Percentiles rank a stretch among this genome's conserved stretches.
Conservation (phyloP, 2,797 vertebrate species). For the Pangasius macronema region DNA sequence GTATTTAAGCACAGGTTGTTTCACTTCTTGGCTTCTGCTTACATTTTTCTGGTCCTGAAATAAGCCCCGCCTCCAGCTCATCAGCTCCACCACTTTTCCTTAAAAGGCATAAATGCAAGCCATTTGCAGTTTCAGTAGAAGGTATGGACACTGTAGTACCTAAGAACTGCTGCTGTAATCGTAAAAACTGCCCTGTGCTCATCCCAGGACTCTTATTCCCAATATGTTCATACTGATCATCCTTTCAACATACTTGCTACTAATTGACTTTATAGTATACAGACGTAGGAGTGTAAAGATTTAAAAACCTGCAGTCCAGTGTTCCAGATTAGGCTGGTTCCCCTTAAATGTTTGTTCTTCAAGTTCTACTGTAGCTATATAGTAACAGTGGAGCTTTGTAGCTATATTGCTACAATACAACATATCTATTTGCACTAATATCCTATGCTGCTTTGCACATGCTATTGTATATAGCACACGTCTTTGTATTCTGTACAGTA, state of each 20-base stretch:
- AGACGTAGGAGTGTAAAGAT: no score
- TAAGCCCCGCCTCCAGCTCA: not conserved
- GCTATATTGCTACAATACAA: not conserved
- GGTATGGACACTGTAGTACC: no score
- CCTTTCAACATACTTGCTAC: not conserved
- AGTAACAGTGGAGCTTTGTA: no score
- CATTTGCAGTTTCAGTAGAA: not conserved
- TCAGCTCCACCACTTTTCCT: not conserved
- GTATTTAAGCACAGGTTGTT: not conserved
- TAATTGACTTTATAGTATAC: not conserved
- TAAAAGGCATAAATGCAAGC: not conserved
- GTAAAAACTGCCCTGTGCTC: not conserved
- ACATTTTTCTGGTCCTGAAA: not conserved
- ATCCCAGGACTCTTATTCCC: not conserved
- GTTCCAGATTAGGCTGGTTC: not conserved
- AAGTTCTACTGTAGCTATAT: not conserved
- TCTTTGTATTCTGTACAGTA: not conserved
- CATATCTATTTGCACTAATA: not conserved
- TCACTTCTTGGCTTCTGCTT: not conserved
- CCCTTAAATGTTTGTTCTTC: not conserved
- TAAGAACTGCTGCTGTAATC: not conserved
- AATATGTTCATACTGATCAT: not conserved
- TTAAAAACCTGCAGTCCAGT: not conserved
- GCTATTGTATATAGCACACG: not conserved
- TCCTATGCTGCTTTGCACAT: not conserved